Conservation (phyloP, 2,797 vertebrate genomes). For the Urophycis tenuis region DNA sequence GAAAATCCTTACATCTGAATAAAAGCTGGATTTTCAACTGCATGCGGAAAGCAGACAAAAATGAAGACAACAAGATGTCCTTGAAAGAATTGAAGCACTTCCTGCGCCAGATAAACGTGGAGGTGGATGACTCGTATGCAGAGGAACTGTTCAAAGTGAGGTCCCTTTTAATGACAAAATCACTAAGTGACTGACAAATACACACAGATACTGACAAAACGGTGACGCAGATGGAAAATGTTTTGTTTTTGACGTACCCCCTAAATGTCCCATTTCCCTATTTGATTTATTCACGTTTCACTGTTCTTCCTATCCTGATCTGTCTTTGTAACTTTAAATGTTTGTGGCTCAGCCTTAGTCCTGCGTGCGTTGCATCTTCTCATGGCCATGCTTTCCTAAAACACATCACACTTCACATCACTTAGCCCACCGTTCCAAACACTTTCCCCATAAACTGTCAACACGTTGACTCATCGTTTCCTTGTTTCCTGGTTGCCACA, state of each 20-base stretch:
- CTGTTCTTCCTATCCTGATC: not conserved
- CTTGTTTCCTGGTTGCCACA: slow-evolving; percentile 5
- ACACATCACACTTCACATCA: no score
- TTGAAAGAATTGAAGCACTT: slow-evolving; percentile 91
- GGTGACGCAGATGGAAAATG: not conserved
- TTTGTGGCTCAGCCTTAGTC: not conserved
- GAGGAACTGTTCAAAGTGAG: slow-evolving; percentile 79
- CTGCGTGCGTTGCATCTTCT: not conserved
- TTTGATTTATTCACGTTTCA: not conserved
- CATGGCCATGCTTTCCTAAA: not conserved
- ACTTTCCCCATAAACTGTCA: not conserved
- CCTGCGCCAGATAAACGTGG: slow-evolving; percentile 84
- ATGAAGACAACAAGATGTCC: slow-evolving; percentile 90
- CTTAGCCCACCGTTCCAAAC: not conserved
- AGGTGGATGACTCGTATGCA: slow-evolving; percentile 81
- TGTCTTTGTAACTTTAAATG: not conserved
- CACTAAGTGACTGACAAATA: not conserved
- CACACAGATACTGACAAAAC: not conserved
- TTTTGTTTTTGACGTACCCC: not conserved
- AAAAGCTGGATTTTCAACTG: slow-evolving; percentile 90
- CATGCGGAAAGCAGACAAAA: slow-evolving; percentile 90
- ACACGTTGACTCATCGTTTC: not conserved
- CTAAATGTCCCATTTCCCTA: not conserved
- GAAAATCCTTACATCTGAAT: slow-evolving; percentile 70
- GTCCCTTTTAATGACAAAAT: not conserved